These are phyloP conservation scores for Limnephilus auricula DNA, from an alignment of 2,888 invertebrate species.

Conservation along the genomic window DNA sequence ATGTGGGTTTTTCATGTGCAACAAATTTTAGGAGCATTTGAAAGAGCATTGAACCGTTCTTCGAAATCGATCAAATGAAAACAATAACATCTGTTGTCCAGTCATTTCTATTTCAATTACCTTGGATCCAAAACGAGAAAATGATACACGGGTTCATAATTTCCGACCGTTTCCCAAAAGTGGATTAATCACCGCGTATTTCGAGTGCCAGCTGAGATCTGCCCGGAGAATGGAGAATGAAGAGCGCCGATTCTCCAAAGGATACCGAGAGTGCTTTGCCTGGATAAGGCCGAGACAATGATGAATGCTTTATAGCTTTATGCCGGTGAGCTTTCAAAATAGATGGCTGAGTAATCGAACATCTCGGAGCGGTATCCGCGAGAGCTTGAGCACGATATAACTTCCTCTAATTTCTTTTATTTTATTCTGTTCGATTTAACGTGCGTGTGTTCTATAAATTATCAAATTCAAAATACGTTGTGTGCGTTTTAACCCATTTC, in stretches of 20 bases:
- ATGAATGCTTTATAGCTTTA: constrained; percentile 45
- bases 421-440: background rate
- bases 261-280: constrained; percentile 19
- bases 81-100: background rate
- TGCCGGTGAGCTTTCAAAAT: constrained; percentile 42
- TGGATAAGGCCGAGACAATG: constrained; percentile 35
- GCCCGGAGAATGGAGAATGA: background rate
- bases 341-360: constrained; percentile 45
- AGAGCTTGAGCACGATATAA: background rate
- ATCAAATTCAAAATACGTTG: too few relatives aligned
- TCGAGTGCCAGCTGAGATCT: constrained; percentile 15
- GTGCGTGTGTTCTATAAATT: background rate
- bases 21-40: background rate
- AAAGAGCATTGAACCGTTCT: background rate
- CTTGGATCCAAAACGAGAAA: background rate
- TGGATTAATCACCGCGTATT: constrained; percentile 43
- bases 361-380: background rate
- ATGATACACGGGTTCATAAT: background rate
- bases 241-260: constrained; percentile 30
- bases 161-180: background rate
- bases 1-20: background rate
- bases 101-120: background rate
- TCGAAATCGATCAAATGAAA: background rate
- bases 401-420: background rate
- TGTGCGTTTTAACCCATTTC: background rate